phyloP scores from a whole-genome alignment of 92 coral and sea anemone genomes.

The Epizoanthus stellaris region DNA sequence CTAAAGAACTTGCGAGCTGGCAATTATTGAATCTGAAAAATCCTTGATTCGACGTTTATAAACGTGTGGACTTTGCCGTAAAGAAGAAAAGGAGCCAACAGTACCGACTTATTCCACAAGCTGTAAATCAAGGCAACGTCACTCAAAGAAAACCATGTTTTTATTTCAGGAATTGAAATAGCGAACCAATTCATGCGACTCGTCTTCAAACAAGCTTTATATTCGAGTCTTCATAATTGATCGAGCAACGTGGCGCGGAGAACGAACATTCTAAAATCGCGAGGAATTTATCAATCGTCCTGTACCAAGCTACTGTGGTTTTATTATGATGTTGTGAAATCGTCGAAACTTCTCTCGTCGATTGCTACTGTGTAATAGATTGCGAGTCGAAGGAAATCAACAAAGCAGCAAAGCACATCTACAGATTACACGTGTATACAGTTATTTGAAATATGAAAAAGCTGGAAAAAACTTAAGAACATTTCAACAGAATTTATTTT shows the following conservation, averaged over 20 bases:
- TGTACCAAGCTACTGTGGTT: not conserved
- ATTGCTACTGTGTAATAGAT: not conserved
- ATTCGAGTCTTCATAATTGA: slow-evolving; percentile 24
- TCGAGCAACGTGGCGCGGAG: not conserved
- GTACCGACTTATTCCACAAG: not conserved
- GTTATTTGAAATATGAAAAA: slow-evolving; percentile 40
- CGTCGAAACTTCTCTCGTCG: slow-evolving; percentile 27
- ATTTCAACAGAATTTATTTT: slow-evolving; percentile 13
- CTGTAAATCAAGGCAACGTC: slow-evolving; percentile 6
- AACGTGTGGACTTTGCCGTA: not conserved
- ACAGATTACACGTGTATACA: slow-evolving; percentile 37
- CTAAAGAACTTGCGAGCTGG: slow-evolving; percentile 30
- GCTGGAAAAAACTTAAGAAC: slow-evolving; percentile 9
- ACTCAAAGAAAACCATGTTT: slow-evolving; percentile 36
- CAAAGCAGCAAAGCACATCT: not conserved
- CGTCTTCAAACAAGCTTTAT: slow-evolving; percentile 26
- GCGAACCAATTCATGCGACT: slow-evolving; percentile 33
- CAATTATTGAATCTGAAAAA: slow-evolving; percentile 13
- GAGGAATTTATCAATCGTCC: slow-evolving; percentile 2
- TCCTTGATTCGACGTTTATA: not conserved
- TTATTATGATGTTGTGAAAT: slow-evolving; percentile 24
- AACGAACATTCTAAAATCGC: slow-evolving; percentile 24
- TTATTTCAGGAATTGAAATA: slow-evolving; percentile 19
- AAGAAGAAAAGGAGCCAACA: not conserved
- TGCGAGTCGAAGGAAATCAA: slow-evolving; percentile 9